These are phyloP conservation scores for Lacerta bilineata DNA, from an alignment of 2,797 vertebrate species.

Conservation along the genomic window DNA sequence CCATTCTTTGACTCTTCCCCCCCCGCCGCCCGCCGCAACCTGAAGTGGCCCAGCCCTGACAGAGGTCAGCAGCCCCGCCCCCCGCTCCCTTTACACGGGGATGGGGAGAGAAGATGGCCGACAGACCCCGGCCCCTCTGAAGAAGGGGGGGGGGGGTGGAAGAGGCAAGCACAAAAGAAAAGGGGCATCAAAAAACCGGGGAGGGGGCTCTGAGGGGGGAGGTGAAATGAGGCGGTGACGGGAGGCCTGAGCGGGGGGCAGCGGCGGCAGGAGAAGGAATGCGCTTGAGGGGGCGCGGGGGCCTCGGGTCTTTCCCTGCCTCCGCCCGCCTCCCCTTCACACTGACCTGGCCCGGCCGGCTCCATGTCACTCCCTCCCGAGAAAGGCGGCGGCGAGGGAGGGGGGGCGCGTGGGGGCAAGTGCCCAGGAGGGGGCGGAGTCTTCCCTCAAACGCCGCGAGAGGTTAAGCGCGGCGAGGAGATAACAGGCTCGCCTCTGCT, in stretches of 20 bases:
- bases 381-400: not conserved
- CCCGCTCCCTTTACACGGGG: not conserved
- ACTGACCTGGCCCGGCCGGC: constrained; percentile 74
- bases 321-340: too few species aligned
- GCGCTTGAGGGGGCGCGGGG: too few species aligned
- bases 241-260: not conserved
- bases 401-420: constrained; percentile 19
- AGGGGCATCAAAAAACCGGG: not conserved
- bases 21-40: not conserved
- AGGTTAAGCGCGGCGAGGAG: not conserved
- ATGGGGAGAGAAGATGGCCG: not conserved
- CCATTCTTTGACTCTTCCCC: not conserved
- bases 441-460: constrained; percentile 56
- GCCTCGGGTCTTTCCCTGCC: accelerated
- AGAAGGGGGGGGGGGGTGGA: not conserved
- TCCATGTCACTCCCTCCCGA: constrained; percentile 73
- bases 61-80: not conserved
- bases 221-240: too few species aligned
- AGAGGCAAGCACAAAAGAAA: too few species aligned
- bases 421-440: constrained; percentile 20
- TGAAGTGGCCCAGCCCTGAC: not conserved
- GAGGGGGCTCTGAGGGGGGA: not conserved
- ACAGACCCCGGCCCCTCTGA: not conserved
- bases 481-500: not conserved
- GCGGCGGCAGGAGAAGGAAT: not conserved